phyloP scores from a whole-genome alignment of 2,797 vertebrate genomes.

The Sardinella longiceps region DNA sequence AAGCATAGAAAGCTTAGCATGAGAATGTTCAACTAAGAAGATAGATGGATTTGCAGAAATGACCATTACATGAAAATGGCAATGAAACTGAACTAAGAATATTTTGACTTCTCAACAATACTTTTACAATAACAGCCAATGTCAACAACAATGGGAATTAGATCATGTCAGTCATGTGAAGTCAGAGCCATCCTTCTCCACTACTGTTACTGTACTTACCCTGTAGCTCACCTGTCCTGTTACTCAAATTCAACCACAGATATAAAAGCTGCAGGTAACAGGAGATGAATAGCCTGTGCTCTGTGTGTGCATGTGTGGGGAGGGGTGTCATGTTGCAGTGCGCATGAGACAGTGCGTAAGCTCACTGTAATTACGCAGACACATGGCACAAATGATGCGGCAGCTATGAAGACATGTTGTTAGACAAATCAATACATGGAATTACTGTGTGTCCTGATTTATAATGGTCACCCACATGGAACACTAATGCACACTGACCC shows the following conservation, averaged over 20 bases:
- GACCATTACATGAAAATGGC: neutral
- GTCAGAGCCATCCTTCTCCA: neutral
- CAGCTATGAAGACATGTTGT: neutral
- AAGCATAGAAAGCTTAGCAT: neutral
- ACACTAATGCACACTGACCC: neutral
- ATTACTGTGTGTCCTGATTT: neutral
- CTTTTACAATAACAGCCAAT: neutral
- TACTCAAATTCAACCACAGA: neutral
- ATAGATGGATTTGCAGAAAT: neutral
- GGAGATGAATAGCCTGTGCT: neutral
- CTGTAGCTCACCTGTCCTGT: neutral
- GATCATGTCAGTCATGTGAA: neutral
- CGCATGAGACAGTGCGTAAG: neutral
- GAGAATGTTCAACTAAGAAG: neutral
- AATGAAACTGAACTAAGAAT: neutral
- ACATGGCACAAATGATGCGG: neutral
- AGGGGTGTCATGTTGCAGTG: neutral
- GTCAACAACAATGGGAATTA: neutral
- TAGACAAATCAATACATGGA: constrained; percentile 9
- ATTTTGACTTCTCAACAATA: neutral
- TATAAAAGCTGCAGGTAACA: constrained; percentile 21
- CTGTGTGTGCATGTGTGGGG: no score
- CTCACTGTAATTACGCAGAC: neutral
- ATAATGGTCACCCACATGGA: neutral
- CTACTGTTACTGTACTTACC: neutral